Evolutionary conservation across 2,888 invertebrate genomes (phyloP).

Genomic region (Periphyllus acericola): DNA sequence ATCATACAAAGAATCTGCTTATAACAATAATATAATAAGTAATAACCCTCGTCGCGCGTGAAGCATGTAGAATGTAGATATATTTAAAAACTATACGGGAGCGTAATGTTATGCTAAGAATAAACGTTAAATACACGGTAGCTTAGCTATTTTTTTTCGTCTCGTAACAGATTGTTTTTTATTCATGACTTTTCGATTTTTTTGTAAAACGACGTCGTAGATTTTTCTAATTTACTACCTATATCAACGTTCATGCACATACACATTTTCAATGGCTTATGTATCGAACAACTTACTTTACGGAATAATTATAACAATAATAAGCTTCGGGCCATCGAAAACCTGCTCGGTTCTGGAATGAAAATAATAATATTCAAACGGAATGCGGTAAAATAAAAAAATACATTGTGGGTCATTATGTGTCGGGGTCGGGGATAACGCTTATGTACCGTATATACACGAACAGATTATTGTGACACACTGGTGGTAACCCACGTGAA

Average conservation of each 20-base stretch:
- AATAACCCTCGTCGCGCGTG: neutral
- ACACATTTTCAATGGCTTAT: neutral
- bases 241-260: neutral
- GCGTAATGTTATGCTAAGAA: neutral
- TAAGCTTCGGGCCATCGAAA: constrained; percentile 27
- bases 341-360: constrained; percentile 28
- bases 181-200: neutral
- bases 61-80: neutral
- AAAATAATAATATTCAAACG: constrained; percentile 3
- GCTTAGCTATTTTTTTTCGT: neutral
- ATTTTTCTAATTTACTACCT: neutral
- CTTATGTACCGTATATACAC: neutral
- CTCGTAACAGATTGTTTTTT: neutral
- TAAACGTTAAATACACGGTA: neutral
- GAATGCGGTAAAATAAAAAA: constrained; percentile 24
- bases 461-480: constrained; percentile 13
- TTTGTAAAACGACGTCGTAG: neutral
- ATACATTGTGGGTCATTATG: neutral
- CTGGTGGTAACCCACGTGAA: constrained; percentile 38
- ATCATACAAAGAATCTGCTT: neutral
- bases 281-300: neutral
- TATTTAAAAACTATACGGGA: too few relatives aligned
- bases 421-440: neutral
- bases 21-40: too few relatives aligned
- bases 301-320: constrained; percentile 9